phyloP scores from a whole-genome alignment of 2,797 vertebrate genomes.

The Sebastes nivosus region DNA sequence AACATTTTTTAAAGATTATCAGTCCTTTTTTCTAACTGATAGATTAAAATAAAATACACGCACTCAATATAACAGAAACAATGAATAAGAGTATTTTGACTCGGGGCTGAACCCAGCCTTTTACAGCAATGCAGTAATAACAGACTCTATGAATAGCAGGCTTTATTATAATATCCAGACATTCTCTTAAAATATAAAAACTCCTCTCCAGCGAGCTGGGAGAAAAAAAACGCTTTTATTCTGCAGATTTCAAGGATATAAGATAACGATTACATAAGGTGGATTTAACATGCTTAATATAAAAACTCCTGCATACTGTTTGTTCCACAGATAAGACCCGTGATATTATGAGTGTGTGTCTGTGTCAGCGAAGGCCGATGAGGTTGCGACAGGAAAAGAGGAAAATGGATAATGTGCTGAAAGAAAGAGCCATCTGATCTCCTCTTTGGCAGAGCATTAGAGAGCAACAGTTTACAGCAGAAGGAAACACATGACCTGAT shows the following conservation, averaged over 20 bases:
- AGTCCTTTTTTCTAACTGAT: not conserved
- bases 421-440: conserved; percentile 11
- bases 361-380: conserved; percentile 11
- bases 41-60: not conserved
- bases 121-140: conserved; percentile 26
- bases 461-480: conserved; percentile 31
- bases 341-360: conserved; percentile 20
- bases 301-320: conserved; percentile 34
- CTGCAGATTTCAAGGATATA: conserved; percentile 45
- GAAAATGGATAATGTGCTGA: conserved; percentile 28
- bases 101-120: conserved; percentile 20
- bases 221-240: conserved; percentile 23
- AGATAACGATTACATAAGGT: conserved; percentile 56
- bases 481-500: conserved; percentile 31
- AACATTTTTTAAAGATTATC: not conserved
- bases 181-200: conserved; percentile 22
- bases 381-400: conserved; percentile 13
- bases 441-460: conserved; percentile 4
- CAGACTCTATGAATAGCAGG: conserved; percentile 12
- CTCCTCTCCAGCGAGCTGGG: not conserved
- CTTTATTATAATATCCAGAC: conserved; percentile 23
- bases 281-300: conserved; percentile 50
- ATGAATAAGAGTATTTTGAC: conserved; percentile 5
- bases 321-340: conserved; percentile 9
- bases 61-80: not conserved